Percentiles rank a stretch among this genome's conserved stretches.
Evolutionary conservation across 2,797 vertebrate genomes (phyloP).

Genomic region (Paratrypauchen microcephalus): DNA sequence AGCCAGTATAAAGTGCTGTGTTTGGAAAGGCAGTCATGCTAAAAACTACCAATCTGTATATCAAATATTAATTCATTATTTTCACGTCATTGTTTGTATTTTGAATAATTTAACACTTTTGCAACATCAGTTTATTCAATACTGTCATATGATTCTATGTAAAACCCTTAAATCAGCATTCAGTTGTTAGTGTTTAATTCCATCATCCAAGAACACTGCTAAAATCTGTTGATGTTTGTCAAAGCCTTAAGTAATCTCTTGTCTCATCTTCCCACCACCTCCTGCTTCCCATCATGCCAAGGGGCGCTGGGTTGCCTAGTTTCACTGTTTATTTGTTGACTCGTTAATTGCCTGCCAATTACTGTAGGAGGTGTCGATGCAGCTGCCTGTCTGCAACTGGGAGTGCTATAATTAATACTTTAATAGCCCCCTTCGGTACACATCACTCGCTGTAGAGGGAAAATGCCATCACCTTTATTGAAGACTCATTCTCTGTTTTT

Average conservation of each 20-base stretch:
- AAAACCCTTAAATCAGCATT: constrained; percentile 14
- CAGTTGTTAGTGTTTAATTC: constrained; percentile 32
- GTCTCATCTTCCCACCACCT: constrained; percentile 33
- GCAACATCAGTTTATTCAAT: not conserved
- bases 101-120: not conserved
- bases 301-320: constrained; percentile 56
- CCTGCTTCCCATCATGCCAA: constrained; percentile 38
- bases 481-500: constrained; percentile 23
- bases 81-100: not conserved
- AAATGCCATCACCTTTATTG: constrained; percentile 63
- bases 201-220: constrained; percentile 44
- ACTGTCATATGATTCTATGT: not conserved
- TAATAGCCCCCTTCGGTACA: constrained; percentile 68
- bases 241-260: constrained; percentile 60
- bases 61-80: too few relatives aligned
- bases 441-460: constrained; percentile 32
- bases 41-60: too few relatives aligned
- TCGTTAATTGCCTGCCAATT: constrained; percentile 83
- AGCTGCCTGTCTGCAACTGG: constrained; percentile 67
- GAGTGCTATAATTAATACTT: constrained; percentile 76
- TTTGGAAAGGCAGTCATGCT: too few relatives aligned
- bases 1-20: too few relatives aligned
- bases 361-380: constrained; percentile 71
- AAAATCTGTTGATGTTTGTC: constrained; percentile 48
- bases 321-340: constrained; percentile 73